Conservation (phyloP, 2,888 invertebrate species). For the Himalopsyche anomala region DNA sequence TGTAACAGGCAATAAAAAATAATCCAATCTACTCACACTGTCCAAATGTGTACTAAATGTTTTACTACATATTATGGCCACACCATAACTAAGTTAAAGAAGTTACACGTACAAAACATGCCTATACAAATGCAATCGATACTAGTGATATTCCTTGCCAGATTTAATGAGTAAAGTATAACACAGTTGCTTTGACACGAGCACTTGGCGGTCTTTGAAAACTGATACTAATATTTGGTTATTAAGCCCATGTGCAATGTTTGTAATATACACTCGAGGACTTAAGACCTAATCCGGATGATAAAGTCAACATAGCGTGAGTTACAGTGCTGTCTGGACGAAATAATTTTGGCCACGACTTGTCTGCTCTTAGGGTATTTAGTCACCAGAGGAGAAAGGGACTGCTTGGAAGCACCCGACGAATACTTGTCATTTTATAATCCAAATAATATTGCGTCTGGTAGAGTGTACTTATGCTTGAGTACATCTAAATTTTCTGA, state of each 20-base stretch:
- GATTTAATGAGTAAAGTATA: too few species aligned
- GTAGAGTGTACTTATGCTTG: background rate
- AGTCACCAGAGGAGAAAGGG: constrained; percentile 37
- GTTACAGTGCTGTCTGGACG: constrained; percentile 50
- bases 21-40: background rate
- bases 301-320: constrained; percentile 57
- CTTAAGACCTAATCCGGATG: constrained; percentile 36
- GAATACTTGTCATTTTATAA: constrained; percentile 62
- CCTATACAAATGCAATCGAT: too few species aligned
- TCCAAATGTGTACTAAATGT: background rate
- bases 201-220: constrained; percentile 38
- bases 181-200: background rate
- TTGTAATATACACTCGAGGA: constrained; percentile 38
- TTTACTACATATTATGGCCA: background rate
- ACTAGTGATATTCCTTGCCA: too few species aligned
- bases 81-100: too few species aligned
- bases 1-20: constrained; percentile 1
- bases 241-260: constrained; percentile 36
- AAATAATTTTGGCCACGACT: constrained; percentile 52
- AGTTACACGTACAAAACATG: too few species aligned
- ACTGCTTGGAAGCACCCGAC: constrained; percentile 15
- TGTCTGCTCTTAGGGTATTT: constrained; percentile 35
- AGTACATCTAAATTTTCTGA: background rate
- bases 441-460: constrained; percentile 62
- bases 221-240: constrained; percentile 44